These are phyloP conservation scores for Acheta domesticus DNA, from an alignment of 2,888 invertebrate species.

Conservation along the genomic window DNA sequence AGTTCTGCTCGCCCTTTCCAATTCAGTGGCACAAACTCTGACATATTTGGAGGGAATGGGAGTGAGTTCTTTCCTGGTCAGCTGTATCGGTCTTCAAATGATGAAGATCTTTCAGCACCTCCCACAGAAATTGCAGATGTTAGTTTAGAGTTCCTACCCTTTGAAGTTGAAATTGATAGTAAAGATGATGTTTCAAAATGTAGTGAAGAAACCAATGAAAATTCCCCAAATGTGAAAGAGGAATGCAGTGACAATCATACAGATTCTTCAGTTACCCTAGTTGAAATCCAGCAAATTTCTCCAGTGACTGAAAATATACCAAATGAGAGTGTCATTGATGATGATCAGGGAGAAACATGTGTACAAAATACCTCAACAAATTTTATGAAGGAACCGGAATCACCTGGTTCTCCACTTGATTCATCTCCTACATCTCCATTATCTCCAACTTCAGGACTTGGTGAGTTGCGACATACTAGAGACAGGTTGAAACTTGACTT, in stretches of 20 bases:
- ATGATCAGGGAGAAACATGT: background rate
- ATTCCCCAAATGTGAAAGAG: background rate
- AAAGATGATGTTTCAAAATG: background rate
- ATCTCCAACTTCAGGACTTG: constrained; percentile 48
- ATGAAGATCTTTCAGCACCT: background rate
- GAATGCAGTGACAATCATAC: background rate
- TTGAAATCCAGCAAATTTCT: background rate
- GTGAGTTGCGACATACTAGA: constrained; percentile 69
- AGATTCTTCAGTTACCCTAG: background rate
- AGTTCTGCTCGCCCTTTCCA: constrained; percentile 69
- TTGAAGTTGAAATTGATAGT: background rate
- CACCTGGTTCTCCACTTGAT: background rate
- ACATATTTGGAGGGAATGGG: constrained; percentile 40
- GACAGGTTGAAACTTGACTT: constrained; percentile 69
- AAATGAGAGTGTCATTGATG: background rate
- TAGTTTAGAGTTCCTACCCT: background rate
- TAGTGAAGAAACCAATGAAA: background rate
- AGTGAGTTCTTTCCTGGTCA: constrained; percentile 72
- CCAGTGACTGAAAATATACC: background rate
- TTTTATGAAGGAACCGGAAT: background rate
- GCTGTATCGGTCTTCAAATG: background rate
- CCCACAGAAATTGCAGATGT: background rate
- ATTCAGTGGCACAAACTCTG: constrained; percentile 18
- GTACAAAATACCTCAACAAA: background rate
- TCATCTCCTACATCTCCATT: constrained; percentile 45